Base-by-base conservation (phyloP, 2,797 vertebrate genomes). In the Heteromormyrus szaboi region DNA sequence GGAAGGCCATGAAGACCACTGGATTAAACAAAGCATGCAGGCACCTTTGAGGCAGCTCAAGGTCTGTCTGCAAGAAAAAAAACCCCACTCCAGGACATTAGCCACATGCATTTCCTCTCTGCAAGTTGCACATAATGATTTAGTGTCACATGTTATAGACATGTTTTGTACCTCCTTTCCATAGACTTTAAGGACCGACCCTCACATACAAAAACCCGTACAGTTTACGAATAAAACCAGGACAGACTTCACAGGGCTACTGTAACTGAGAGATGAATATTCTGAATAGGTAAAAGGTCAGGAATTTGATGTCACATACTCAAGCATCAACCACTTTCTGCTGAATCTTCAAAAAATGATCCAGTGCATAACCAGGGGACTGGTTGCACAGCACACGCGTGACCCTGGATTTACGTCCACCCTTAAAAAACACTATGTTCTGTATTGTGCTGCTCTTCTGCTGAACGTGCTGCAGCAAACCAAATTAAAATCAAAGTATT, bases 331-430 rank as follows among this genome's bases (percentile, higher is more conserved):
- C 7, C 1, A 19, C 41, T 72, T 53, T 68, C 81, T 54, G 59
- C 56, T 89, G 83, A 89, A 72, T 86, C 48, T 79, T 65, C 88
- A 89, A 41, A 44, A 33, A 50, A 50, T 56, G n/a, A 44, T 9
- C 59, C 2, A 29, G 48, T 25, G 3, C 46, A 51, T 81, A 81
- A 81, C 6, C 76, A 46, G 76, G 41, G 41, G 19, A n/a, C 19
- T 81, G 76, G 76, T 46, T 81, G 3, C 76, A 81, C 37, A n/a
- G 76, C 37, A 22, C 17, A 44, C 17, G 7, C 8, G 1, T 46
- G 41, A 81, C 37, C 76, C 41, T 89, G 88, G 90, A 90, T 90
- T 91, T 91, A 92, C 90, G 90, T 14, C 87, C 56, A 72, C 88
- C 92, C 90, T 91, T 88, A 85, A 93, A 91, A 88, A 87, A 76